phyloP scores from a whole-genome alignment of 2,888 invertebrate species.

The Andrena fulva region DNA sequence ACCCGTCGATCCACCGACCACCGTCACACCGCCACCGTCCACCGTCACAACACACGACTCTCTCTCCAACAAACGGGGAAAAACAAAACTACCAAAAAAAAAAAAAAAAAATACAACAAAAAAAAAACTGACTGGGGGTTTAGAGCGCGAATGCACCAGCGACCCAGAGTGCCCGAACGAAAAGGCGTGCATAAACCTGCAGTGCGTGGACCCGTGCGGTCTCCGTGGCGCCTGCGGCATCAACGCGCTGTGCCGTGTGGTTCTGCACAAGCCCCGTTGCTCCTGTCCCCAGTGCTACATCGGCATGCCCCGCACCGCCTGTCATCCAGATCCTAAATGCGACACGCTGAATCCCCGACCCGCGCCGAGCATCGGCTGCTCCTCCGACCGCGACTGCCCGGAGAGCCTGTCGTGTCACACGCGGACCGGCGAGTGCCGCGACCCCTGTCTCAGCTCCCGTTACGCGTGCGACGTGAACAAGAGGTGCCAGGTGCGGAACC shows the following conservation, averaged over 20 bases:
- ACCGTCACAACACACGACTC: constrained; percentile 47
- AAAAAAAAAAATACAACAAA: background rate
- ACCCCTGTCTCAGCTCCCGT: constrained; percentile 90
- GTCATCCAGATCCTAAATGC: constrained; percentile 93
- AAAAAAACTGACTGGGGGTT: constrained; percentile 29
- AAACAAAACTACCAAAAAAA: constrained; percentile 33
- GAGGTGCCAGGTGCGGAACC: constrained; percentile 94
- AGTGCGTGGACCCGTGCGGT: constrained; percentile 96
- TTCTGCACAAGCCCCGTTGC: constrained; percentile 94
- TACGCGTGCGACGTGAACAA: constrained; percentile 93
- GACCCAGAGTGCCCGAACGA: constrained; percentile 96
- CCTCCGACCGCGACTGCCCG: constrained; percentile 90
- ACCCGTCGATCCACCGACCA: constrained; percentile 69
- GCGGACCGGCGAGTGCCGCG: constrained; percentile 90
- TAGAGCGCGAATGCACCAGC: constrained; percentile 94
- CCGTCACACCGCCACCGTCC: constrained; percentile 42
- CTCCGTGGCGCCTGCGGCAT: constrained; percentile 95
- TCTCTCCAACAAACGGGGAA: constrained; percentile 6
- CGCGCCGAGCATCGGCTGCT: constrained; percentile 88
- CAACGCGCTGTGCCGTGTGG: constrained; percentile 94
- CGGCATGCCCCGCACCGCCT: constrained; percentile 92
- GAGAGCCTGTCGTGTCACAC: constrained; percentile 91
- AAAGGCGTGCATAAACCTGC: constrained; percentile 95
- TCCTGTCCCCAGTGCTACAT: constrained; percentile 95
- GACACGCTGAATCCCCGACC: constrained; percentile 88